phyloP scores from a whole-genome alignment of 2,888 invertebrate genomes.

The Sinhomidia bicolor region DNA sequence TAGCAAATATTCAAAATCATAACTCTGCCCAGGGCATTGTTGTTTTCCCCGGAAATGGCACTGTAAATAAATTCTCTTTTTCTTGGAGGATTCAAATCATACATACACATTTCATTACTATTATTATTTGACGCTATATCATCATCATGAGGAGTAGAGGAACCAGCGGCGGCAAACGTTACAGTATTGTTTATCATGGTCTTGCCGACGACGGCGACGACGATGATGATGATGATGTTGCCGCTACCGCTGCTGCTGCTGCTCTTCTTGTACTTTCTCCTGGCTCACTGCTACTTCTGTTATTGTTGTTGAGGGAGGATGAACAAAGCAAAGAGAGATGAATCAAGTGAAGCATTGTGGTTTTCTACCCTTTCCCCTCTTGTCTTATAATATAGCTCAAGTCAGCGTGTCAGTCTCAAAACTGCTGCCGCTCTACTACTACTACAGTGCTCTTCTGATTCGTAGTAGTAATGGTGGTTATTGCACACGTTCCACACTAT shows the following conservation, averaged over 20 bases:
- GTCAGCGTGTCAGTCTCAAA: conserved; percentile 9
- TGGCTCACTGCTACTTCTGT: neutral
- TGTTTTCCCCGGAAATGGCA: conserved; percentile 54
- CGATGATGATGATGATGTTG: conserved; percentile 1
- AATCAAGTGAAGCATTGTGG: conserved; percentile 33
- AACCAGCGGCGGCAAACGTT: neutral
- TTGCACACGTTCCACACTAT: neutral
- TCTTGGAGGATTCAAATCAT: conserved; percentile 8
- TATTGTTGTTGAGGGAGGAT: neutral
- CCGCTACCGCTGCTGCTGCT: too few relatives aligned
- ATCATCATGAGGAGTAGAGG: too few relatives aligned
- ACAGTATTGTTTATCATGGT: neutral
- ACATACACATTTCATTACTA: conserved; percentile 20
- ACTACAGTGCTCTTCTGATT: too few relatives aligned
- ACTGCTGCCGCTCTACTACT: neutral
- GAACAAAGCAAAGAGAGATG: neutral
- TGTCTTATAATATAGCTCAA: conserved; percentile 7
- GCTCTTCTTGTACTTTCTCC: neutral
- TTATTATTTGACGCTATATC: too few relatives aligned
- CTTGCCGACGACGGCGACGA: too few relatives aligned
- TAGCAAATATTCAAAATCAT: conserved; percentile 61
- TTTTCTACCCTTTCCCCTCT: conserved; percentile 44
- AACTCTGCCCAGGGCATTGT: conserved; percentile 47
- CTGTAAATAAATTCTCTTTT: conserved; percentile 55
- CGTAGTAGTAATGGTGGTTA: too few relatives aligned